These are phyloP conservation scores for Drymodes brunneopygia DNA, from an alignment of 2,113 vertebrate genomes.

Conservation along the genomic window DNA sequence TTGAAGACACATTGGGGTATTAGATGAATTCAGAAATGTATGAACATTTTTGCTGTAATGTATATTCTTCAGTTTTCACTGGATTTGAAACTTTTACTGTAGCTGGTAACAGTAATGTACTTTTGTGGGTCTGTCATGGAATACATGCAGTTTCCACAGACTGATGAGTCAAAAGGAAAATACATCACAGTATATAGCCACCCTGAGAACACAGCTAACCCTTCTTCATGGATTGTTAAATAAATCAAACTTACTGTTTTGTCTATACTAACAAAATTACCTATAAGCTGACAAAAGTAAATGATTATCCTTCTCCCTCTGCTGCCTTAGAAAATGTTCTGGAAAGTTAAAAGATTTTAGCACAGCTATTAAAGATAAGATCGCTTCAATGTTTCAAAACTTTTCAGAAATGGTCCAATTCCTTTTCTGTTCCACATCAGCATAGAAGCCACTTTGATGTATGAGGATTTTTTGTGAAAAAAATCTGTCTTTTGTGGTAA, in stretches of 20 bases:
- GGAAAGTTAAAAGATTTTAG: background rate
- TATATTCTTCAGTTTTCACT: background rate
- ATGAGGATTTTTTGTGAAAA: background rate
- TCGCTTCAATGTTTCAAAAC: background rate
- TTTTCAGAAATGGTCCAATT: background rate
- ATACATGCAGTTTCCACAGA: background rate
- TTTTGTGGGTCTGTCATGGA: background rate
- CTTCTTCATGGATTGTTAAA: background rate
- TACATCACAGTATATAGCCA: background rate
- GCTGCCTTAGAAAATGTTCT: background rate
- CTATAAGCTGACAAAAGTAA: background rate
- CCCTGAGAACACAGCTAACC: background rate
- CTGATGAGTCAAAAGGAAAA: background rate
- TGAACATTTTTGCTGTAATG: background rate
- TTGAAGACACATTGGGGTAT: background rate
- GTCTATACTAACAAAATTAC: background rate
- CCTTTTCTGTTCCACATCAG: background rate
- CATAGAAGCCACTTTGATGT: background rate
- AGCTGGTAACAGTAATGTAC: background rate
- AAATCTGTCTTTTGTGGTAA: background rate
- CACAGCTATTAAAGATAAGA: background rate
- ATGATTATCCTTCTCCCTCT: background rate
- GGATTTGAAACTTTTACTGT: background rate
- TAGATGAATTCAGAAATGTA: background rate
- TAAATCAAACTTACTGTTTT: background rate